Conservation (phyloP, 1,140 invertebrate species). For the Trichonephila clavipes region DNA sequence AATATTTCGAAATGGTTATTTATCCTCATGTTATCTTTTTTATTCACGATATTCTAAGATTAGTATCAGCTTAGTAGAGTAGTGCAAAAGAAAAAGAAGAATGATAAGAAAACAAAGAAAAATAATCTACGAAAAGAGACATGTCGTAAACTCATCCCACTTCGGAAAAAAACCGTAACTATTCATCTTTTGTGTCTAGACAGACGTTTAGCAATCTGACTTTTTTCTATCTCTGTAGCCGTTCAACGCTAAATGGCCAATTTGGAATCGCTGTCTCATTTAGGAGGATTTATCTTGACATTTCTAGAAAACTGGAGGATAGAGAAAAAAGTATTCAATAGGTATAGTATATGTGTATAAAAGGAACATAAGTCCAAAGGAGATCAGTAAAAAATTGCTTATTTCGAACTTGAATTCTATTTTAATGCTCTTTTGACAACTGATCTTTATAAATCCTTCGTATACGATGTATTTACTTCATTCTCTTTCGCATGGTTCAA, state of each 20-base stretch:
- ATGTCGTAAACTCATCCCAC: not conserved
- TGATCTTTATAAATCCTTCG: not conserved
- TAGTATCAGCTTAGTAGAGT: not conserved
- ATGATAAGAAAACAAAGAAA: not conserved
- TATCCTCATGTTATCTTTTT: not conserved
- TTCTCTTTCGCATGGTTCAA: not conserved
- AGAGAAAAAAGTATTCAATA: not conserved
- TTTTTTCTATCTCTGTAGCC: not conserved
- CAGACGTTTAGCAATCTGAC: not conserved
- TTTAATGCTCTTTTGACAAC: not conserved
- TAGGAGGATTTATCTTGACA: slow-evolving; percentile 30
- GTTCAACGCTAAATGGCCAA: slow-evolving; percentile 15
- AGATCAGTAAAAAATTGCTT: not conserved
- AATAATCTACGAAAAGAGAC: not conserved
- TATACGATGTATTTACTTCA: not conserved
- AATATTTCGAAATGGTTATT: not conserved
- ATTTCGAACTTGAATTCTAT: not conserved
- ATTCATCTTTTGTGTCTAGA: slow-evolving; percentile 58
- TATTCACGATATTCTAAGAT: not conserved
- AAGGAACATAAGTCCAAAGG: not conserved
- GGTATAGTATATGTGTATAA: not conserved
- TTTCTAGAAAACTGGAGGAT: slow-evolving; percentile 14
- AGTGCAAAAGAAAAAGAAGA: not conserved
- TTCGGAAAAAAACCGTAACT: slow-evolving; percentile 34
- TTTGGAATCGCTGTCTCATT: slow-evolving; percentile 45